These are phyloP conservation scores for Drosophila ficusphila DNA, from an alignment of 1,140 invertebrate species.

Conservation along the genomic window DNA sequence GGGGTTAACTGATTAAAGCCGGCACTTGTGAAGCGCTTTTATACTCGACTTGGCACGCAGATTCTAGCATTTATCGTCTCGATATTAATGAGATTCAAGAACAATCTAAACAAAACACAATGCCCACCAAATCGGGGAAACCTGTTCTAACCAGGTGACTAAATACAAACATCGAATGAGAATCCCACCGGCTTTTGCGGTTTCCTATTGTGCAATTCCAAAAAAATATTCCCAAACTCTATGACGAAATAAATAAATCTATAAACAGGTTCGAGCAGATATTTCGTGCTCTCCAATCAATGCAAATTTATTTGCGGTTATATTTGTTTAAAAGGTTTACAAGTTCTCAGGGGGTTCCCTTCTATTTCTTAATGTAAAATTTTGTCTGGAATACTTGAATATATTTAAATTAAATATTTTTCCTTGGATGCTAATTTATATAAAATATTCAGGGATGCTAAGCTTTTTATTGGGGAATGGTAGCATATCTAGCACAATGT, in stretches of 20 bases:
- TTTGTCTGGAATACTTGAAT: too few relatives aligned
- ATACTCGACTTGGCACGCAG: constrained; percentile 18
- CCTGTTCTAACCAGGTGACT: constrained; percentile 26
- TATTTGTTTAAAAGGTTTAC: constrained; percentile 16
- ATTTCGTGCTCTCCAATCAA: constrained; percentile 32
- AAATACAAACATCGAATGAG: constrained; percentile 16
- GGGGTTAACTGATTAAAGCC: constrained; percentile 47
- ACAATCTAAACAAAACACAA: constrained; percentile 55
- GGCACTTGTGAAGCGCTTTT: constrained; percentile 17
- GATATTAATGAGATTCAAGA: constrained; percentile 75
- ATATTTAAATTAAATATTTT: too few relatives aligned
- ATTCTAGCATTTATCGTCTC: constrained; percentile 50
- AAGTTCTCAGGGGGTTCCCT: constrained; percentile 22
- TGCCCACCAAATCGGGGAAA: constrained; percentile 32
- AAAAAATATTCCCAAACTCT: constrained; percentile 16
- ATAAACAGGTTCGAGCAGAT: constrained; percentile 14
- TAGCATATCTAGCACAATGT: constrained; percentile 12
- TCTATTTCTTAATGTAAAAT: too few relatives aligned
- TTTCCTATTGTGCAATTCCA: constrained; percentile 13
- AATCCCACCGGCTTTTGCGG: constrained; percentile 16
- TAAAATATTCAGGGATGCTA: too few relatives aligned
- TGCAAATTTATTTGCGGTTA: constrained; percentile 22
- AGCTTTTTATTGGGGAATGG: too few relatives aligned
- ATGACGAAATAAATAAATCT: constrained; percentile 40
- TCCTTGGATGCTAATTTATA: too few relatives aligned